Conservation (phyloP, 2,888 invertebrate species). For the Mellilla xanthometata region DNA sequence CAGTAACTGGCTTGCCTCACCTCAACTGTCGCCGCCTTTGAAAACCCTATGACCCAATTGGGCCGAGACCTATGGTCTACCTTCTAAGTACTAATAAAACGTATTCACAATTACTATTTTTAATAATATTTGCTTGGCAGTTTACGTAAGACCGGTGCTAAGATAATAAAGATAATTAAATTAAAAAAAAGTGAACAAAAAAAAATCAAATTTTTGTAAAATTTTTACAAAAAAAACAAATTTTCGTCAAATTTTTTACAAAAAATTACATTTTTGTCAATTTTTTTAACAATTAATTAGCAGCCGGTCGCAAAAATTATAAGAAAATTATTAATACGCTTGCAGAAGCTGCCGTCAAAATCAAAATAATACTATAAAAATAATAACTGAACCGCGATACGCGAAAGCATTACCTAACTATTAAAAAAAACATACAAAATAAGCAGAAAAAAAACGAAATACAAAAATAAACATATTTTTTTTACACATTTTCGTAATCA, state of each 20-base stretch:
- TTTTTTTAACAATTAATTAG: constrained; percentile 1
- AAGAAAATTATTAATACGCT: too few species aligned
- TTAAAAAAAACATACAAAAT: constrained; percentile 59
- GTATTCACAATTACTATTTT: constrained; percentile 10
- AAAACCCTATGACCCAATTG: constrained; percentile 10
- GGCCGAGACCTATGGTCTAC: constrained; percentile 19
- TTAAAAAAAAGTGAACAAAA: too few species aligned
- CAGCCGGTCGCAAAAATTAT: constrained; percentile 11
- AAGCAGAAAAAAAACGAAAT: constrained; percentile 63
- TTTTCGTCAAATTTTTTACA: too few species aligned
- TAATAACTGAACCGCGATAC: constrained; percentile 25
- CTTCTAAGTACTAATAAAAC: constrained; percentile 21
- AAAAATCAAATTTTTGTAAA: too few species aligned
- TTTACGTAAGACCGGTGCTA: constrained; percentile 6
- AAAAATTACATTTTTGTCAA: not conserved
- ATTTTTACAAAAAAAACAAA: too few species aligned
- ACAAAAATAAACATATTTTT: constrained; percentile 61
- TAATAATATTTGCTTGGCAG: constrained; percentile 9
- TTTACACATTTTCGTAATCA: constrained; percentile 49
- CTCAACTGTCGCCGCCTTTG: constrained; percentile 20
- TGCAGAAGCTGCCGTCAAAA: constrained; percentile 31
- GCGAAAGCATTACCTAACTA: constrained; percentile 40
- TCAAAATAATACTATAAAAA: constrained; percentile 35
- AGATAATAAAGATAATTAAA: too few species aligned
- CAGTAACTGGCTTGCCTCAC: constrained; percentile 23